phyloP scores from a whole-genome alignment of 2,113 vertebrate genomes.

The Budorcas taxicolor region DNA sequence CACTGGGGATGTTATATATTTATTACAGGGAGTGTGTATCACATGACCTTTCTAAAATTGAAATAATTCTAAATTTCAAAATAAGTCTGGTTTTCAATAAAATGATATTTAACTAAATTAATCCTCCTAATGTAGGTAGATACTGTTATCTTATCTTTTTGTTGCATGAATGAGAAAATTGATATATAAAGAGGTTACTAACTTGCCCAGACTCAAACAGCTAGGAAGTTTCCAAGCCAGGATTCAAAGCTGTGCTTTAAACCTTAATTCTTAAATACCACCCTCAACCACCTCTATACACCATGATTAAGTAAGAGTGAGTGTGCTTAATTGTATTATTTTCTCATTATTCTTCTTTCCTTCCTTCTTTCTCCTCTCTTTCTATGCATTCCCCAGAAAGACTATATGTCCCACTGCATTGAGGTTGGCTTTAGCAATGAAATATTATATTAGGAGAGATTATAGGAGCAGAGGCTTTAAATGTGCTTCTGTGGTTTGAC shows the following conservation, averaged over 20 bases:
- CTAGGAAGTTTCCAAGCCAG: not conserved
- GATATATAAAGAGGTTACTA: not conserved
- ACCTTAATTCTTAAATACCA: too few species aligned
- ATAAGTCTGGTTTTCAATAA: not conserved
- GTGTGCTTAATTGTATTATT: not conserved
- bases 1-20: not conserved
- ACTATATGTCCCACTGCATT: fast-evolving
- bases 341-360: not conserved
- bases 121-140: not conserved
- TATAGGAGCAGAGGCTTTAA: not conserved
- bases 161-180: not conserved
- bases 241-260: not conserved
- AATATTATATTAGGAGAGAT: not conserved
- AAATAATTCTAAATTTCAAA: not conserved
- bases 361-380: not conserved
- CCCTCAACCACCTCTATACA: not conserved
- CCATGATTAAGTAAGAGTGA: not conserved
- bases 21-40: too few species aligned
- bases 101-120: not conserved
- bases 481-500: not conserved
- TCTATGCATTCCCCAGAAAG: not conserved
- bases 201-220: not conserved
- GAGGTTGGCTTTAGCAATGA: not conserved
- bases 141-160: not conserved
- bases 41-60: not conserved